phyloP scores from a whole-genome alignment of 2,888 invertebrate species.

The Eristalinus aeneus region DNA sequence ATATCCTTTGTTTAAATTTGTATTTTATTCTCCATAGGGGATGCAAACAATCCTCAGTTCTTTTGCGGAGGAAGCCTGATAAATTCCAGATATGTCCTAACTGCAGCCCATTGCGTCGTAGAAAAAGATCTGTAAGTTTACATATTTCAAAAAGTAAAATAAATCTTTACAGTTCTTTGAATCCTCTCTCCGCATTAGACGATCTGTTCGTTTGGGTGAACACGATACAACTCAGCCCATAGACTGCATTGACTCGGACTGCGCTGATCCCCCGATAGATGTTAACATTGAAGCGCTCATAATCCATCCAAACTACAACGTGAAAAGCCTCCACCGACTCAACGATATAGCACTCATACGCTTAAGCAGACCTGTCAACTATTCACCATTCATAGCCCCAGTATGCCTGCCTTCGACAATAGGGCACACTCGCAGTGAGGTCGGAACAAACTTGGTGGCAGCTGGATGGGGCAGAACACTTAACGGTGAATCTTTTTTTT shows the following conservation, averaged over 20 bases:
- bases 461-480: slow-evolving; percentile 84
- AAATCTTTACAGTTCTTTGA: neutral
- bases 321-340: slow-evolving; percentile 82
- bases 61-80: slow-evolving; percentile 55
- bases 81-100: slow-evolving; percentile 53
- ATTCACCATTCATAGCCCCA: slow-evolving; percentile 82
- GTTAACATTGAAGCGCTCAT: slow-evolving; percentile 83
- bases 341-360: slow-evolving; percentile 87
- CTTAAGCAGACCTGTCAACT: slow-evolving; percentile 81
- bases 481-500: slow-evolving; percentile 67
- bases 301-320: slow-evolving; percentile 84
- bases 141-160: neutral
- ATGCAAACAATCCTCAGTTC: slow-evolving; percentile 22
- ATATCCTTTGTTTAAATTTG: neutral
- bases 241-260: slow-evolving; percentile 81
- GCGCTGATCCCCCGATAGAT: slow-evolving; percentile 83
- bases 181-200: slow-evolving; percentile 72
- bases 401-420: slow-evolving; percentile 82
- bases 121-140: slow-evolving; percentile 44
- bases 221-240: slow-evolving; percentile 72
- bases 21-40: neutral
- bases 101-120: slow-evolving; percentile 58
- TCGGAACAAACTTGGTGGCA: slow-evolving; percentile 79
- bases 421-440: slow-evolving; percentile 74
- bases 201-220: slow-evolving; percentile 74